Conservation (phyloP, 2,888 invertebrate genomes). For the Eilema caniola region DNA sequence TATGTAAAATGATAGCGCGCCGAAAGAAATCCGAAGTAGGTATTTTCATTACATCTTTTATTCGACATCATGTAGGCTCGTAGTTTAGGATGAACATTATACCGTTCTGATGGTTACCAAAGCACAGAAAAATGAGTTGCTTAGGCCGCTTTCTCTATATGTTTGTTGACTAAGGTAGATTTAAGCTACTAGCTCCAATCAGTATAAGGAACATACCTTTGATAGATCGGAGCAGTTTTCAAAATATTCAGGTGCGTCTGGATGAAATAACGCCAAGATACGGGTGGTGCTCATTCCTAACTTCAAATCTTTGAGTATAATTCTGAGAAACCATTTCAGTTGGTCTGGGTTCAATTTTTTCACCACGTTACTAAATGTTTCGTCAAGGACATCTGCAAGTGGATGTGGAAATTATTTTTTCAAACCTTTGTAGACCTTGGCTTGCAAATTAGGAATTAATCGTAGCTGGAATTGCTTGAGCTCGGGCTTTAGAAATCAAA, state of each 20-base stretch:
- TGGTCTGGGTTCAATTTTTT: constrained; percentile 91
- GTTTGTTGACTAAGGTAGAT: neutral
- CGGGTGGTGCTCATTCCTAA: constrained; percentile 91
- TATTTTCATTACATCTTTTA: too few relatives aligned
- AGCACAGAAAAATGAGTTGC: too few relatives aligned
- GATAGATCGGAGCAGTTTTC: constrained; percentile 90
- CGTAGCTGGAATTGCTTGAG: too few relatives aligned
- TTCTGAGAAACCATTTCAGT: constrained; percentile 96
- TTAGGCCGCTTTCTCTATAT: neutral
- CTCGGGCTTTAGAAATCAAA: neutral
- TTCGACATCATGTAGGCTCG: too few relatives aligned
- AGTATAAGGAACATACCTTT: constrained; percentile 82
- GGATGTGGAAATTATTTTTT: neutral
- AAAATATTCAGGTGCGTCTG: constrained; percentile 92
- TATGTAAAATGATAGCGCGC: too few relatives aligned
- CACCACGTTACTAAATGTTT: constrained; percentile 89
- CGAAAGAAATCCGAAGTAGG: too few relatives aligned
- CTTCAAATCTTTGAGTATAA: constrained; percentile 94
- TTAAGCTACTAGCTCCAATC: neutral
- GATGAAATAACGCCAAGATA: constrained; percentile 91
- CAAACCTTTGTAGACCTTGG: neutral
- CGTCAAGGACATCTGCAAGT: constrained; percentile 70
- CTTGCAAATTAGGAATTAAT: neutral
- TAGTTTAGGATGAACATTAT: too few relatives aligned
- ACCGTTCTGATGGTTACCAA: too few relatives aligned